Evolutionary conservation across 2,113 vertebrate species (phyloP).

Genomic region (Podilymbus podiceps): DNA sequence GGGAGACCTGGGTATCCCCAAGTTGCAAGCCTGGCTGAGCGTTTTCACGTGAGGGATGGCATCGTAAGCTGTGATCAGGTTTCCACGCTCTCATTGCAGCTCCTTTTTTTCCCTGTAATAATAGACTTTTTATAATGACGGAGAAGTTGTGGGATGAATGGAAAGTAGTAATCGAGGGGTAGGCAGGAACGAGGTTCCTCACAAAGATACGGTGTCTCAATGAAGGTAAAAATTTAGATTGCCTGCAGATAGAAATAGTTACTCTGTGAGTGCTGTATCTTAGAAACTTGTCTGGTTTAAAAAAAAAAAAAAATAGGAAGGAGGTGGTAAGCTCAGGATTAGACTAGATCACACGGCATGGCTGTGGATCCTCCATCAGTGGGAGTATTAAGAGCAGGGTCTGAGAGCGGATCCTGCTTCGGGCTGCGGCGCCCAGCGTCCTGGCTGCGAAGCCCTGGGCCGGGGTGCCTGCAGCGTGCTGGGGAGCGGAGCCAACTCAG

Average conservation of each 20-base stretch:
- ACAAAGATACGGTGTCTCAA: not conserved
- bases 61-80: fast-evolving
- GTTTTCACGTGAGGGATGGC: fast-evolving
- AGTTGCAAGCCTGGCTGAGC: not conserved
- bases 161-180: not conserved
- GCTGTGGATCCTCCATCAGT: not conserved
- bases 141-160: not conserved
- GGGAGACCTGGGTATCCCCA: not conserved
- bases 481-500: not conserved
- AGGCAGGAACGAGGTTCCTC: not conserved
- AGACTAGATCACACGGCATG: not conserved
- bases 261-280: not conserved
- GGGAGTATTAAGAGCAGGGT: not conserved
- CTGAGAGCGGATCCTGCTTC: not conserved
- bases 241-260: conserved; percentile 38
- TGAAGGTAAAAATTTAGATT: conserved; percentile 32
- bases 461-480: not conserved
- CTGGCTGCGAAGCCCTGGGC: not conserved
- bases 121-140: fast-evolving
- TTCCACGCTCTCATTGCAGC: not conserved
- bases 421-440: fast-evolving
- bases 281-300: not conserved
- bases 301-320: not conserved
- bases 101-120: not conserved
- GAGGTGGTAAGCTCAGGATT: not conserved